Evolutionary conservation across 2,113 vertebrate genomes (phyloP).

Genomic region (Scytalopus superciliaris): DNA sequence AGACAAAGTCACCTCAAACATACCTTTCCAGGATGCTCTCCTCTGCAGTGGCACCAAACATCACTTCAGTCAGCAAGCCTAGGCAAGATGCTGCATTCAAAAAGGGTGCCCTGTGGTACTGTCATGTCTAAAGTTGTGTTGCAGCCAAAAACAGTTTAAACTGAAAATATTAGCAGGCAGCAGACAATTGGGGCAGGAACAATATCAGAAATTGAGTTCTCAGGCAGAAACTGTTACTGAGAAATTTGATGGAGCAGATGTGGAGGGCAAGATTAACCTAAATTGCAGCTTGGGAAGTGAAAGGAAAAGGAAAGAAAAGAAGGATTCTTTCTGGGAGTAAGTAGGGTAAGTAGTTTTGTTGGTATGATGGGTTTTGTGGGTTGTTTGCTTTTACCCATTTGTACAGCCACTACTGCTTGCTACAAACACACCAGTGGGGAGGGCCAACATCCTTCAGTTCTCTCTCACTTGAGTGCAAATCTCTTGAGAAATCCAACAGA

Average conservation of each 20-base stretch:
- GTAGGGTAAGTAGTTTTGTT: neutral
- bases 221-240: neutral
- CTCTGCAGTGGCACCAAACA: neutral
- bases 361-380: neutral
- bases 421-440: neutral
- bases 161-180: neutral
- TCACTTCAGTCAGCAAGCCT: neutral
- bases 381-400: neutral
- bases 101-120: neutral
- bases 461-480: neutral
- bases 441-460: neutral
- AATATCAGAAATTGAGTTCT: neutral
- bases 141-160: neutral
- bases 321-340: neutral
- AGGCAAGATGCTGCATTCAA: neutral
- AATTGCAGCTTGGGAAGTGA: neutral
- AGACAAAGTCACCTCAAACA: neutral
- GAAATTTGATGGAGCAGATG: neutral
- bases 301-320: neutral
- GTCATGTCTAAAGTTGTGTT: rapidly evolving
- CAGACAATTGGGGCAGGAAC: neutral
- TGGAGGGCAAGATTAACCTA: neutral
- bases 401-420: neutral
- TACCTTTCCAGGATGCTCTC: neutral
- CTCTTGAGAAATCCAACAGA: neutral